Base-by-base conservation (phyloP, 2,113 vertebrate genomes). In the Siphamia tubifer region DNA sequence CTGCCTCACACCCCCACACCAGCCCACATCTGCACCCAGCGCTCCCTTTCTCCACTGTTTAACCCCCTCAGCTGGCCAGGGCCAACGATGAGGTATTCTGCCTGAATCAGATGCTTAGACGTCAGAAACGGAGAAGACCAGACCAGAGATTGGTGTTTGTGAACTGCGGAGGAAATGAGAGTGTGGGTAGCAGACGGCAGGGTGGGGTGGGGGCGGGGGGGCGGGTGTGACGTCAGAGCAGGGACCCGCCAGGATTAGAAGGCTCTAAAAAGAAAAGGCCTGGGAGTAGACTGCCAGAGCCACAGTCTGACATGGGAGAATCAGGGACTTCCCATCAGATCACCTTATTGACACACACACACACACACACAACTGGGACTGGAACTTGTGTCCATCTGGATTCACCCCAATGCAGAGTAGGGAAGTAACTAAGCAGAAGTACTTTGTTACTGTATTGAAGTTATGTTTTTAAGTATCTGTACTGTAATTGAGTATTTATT, bases 161-260 rank as follows among this genome's bases (percentile, higher is more conserved):
- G 89, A 91, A 87, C 88, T 83, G 86, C 82, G 88, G 91, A 94
- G 94, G 96, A 96, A 96, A 94, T 94, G 92, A 94, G 94, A 91
- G 89, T 87, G 83, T 85, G 93, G 91, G 91, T 94, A 88, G 91
- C 93, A 92, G 94, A 94, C 92, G 84, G 89, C 91, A 91, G 91
- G 92, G 80, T 74, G 56, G 74, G 66, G 56, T 79, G 54, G 44
- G 64, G 77, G 56, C 71, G 66, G 56, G 81, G 54, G 44, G 64
- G 77, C 49, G 44, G 17, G 20, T 16, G 86, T 97, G 97, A 98
- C 94, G 95, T 98, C 94, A 96, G 92, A 16, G 7, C 21, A 19
- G 12, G 40, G 60, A 83, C 90, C 92, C 90, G 93, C 95, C 96
- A 96, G 94, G 94, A 96, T 98, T 99, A 98, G 97, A 96, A 97